These are phyloP conservation scores for Imbricaverruca yamaguchii DNA, from an alignment of 2,888 invertebrate species.

Conservation along the genomic window DNA sequence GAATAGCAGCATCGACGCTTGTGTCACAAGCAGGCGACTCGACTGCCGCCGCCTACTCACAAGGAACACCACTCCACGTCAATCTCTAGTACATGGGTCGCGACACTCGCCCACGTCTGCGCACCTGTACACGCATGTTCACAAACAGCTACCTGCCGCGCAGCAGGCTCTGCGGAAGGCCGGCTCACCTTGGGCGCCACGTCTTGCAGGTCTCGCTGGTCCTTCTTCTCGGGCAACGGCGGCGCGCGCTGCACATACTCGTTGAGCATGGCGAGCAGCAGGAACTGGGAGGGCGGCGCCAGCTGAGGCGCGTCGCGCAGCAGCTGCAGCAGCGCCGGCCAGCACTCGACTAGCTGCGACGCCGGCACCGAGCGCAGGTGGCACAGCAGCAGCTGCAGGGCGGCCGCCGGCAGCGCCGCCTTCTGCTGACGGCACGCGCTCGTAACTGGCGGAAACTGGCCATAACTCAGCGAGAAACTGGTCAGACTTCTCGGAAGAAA, in stretches of 20 bases:
- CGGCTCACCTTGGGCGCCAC: conserved; percentile 28
- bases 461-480: too few species aligned
- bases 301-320: conserved; percentile 64
- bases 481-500: too few species aligned
- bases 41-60: too few species aligned
- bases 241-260: conserved; percentile 74
- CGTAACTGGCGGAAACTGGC: too few species aligned
- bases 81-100: too few species aligned
- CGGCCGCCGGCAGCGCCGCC: conserved; percentile 61
- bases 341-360: conserved; percentile 65
- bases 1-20: too few species aligned
- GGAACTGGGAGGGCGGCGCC: conserved; percentile 67
- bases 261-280: conserved; percentile 66
- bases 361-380: conserved; percentile 50
- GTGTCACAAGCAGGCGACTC: too few species aligned
- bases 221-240: conserved; percentile 64
- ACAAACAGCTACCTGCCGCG: too few species aligned
- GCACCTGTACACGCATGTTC: too few species aligned
- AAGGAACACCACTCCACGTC: too few species aligned
- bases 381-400: conserved; percentile 71
- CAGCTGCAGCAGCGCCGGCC: conserved; percentile 65
- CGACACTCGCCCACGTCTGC: too few species aligned
- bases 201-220: conserved; percentile 49
- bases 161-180: too few species aligned
- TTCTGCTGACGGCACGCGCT: conserved; percentile 31